Evolutionary conservation across 2,888 invertebrate genomes (phyloP).

Genomic region (Noctuana brunneofusca): DNA sequence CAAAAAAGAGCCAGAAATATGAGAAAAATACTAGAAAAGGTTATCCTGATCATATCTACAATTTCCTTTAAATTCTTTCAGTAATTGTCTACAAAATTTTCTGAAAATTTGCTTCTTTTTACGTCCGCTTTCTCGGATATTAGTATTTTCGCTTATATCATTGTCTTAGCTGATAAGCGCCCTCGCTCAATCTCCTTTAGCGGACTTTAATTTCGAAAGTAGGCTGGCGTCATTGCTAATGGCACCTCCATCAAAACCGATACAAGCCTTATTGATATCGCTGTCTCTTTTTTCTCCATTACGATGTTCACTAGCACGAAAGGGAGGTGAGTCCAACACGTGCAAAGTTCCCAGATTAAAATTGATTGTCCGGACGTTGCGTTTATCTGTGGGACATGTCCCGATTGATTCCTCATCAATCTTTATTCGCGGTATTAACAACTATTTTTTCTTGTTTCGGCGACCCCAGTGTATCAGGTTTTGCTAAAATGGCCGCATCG

Average conservation of each 20-base stretch:
- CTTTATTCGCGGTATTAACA: constrained; percentile 74
- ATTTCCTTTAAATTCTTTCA: neutral
- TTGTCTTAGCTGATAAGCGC: constrained; percentile 74
- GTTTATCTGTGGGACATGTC: constrained; percentile 71
- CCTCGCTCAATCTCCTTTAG: constrained; percentile 78
- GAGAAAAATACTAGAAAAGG: too few relatives aligned
- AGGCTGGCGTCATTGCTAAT: constrained; percentile 71
- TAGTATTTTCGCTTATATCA: constrained; percentile 73
- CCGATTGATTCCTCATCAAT: constrained; percentile 81
- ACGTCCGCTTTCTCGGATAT: constrained; percentile 35
- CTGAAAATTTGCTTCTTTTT: constrained; percentile 3
- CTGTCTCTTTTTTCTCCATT: constrained; percentile 49
- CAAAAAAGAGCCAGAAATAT: too few relatives aligned
- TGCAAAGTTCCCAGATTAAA: constrained; percentile 75
- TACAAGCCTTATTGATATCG: constrained; percentile 54
- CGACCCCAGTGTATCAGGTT: constrained; percentile 9
- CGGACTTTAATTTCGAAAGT: constrained; percentile 78
- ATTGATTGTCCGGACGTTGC: constrained; percentile 77
- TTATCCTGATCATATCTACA: too few relatives aligned
- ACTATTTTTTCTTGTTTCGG: constrained; percentile 52
- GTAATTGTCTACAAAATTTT: neutral
- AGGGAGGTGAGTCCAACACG: constrained; percentile 51
- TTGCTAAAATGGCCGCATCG: constrained; percentile 17
- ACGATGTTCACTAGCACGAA: constrained; percentile 39
- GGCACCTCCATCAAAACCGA: constrained; percentile 67